phyloP scores from a whole-genome alignment of 2,113 vertebrate genomes.

The Halcyon senegalensis region DNA sequence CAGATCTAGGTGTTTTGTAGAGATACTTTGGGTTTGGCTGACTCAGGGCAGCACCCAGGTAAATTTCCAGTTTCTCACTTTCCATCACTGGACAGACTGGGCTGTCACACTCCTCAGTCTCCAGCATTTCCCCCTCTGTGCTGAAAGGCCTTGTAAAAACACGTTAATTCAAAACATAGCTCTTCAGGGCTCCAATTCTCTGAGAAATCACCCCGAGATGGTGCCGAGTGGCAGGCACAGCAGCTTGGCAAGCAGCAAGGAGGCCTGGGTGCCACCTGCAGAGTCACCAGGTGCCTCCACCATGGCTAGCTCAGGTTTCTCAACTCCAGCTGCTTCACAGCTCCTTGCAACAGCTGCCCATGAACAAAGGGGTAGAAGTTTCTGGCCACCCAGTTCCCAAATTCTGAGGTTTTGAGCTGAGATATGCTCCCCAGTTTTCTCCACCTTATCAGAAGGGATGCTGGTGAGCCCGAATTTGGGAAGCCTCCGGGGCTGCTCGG shows the following conservation, averaged over 20 bases:
- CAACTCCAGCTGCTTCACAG: not conserved
- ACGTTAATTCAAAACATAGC: not conserved
- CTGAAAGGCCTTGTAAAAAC: not conserved
- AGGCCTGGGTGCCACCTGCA: not conserved
- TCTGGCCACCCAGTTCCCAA: accelerated
- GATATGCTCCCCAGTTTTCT: not conserved
- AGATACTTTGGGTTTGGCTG: not conserved
- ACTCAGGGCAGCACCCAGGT: slow-evolving; percentile 45
- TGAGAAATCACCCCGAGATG: not conserved
- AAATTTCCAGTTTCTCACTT: slow-evolving; percentile 14
- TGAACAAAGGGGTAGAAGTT: not conserved
- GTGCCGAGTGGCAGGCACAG: accelerated
- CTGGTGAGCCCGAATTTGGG: accelerated
- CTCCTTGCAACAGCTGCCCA: not conserved
- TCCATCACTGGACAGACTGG: not conserved
- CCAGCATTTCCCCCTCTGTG: not conserved
- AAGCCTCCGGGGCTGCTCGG: not conserved
- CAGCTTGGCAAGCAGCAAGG: not conserved
- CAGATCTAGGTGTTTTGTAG: slow-evolving; percentile 26
- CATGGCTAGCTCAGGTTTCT: accelerated
- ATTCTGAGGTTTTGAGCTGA: not conserved
- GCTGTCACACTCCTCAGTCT: not conserved
- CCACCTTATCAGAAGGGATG: not conserved
- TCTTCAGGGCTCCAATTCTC: not conserved
- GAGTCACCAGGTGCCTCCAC: not conserved